Base-by-base conservation (phyloP, 2,888 invertebrate species). In the Sphinx pinastri region DNA sequence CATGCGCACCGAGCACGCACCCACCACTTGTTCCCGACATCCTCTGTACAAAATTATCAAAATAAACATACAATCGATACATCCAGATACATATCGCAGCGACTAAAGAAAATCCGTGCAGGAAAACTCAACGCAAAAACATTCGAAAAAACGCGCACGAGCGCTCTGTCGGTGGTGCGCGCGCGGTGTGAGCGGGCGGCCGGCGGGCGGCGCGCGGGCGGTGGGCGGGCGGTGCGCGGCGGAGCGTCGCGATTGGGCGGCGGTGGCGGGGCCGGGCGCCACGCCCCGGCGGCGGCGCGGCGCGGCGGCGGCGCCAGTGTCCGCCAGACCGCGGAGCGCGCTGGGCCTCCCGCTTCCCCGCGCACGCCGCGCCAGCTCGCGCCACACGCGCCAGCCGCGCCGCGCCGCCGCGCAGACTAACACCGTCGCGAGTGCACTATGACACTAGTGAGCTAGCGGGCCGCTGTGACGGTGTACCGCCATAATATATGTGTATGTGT, bases 371-470 rank as follows among this genome's bases (percentile, higher is more conserved):
- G 76, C 84, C 84, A 77, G 85, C 85, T 78, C 83, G 83, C 83
- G 74, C 81, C 76, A 69, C 79, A 84, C 90, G 88, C 91, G 93
- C 88, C 94, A 94, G 94, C 93, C 92, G 92, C 91, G 91, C 88
- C 92, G 91, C 92, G 93, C 93, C 88, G 93, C 92, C 94, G 94
- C 94, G 92, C 89, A 91, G 81, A 86, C 87, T 81, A 76, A 78
- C 78, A 84, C 88, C 90, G 90, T 86, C 93, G 93, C 93, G 93
- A 92, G 93, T 93, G 93, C 93, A 93, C 85, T 91, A 94, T 94
- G 93, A 93, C 93, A 93, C 91, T 93, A 88, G 93, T 92, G 93
- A 94, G 93, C 88, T 94, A 94, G 93, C 93, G 93, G 93, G 91
- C 92, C 92, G 92, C 89, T 88, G 93, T 92, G 92, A 93, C 93